These are phyloP conservation scores for Felis catus DNA, from an alignment of 2,113 vertebrate species.

Conservation along the genomic window F.catus_Fca126_mat1.0 CM031416.1:4413001-4413500, in stretches of 20 bases:
- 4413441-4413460: background rate
- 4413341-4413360: background rate
- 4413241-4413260: background rate
- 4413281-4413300: background rate
- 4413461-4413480: background rate
- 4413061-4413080: background rate
- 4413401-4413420: background rate
- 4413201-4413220: background rate
- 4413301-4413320: background rate
- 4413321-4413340: background rate
- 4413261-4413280: background rate
- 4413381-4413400: background rate
- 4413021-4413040: background rate
- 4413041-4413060: background rate
- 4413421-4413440: background rate
- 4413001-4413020: background rate
- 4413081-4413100: background rate
- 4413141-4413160: conserved; percentile 1
- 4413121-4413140: background rate
- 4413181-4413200: background rate
- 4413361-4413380: background rate
- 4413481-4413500: background rate
- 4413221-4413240: accelerated
- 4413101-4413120: background rate
- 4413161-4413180: background rate